A percentile compares a stretch with the other conserved stretches of the same genome.
Conservation (phyloP, 1,140 invertebrate species). For the Mylabris phalerata region DNA sequence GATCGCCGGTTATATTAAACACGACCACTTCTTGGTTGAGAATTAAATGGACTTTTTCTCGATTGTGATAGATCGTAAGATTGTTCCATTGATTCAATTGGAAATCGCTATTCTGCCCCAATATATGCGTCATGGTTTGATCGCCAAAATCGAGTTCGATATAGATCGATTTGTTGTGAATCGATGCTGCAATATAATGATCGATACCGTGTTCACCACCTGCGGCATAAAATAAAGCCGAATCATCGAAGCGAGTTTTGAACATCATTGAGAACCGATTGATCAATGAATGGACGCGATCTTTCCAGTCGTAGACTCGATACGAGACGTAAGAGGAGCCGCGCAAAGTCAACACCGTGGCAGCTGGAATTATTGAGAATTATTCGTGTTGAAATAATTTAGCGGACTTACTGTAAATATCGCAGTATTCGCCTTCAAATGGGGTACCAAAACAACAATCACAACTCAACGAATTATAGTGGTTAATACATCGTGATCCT, state of each 20-base stretch:
- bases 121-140: conserved; percentile 57
- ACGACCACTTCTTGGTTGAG: conserved; percentile 63
- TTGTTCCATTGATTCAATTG: conserved; percentile 82
- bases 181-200: conserved; percentile 76
- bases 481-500: conserved; percentile 79
- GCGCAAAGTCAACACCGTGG: conserved; percentile 76
- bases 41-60: conserved; percentile 61
- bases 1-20: conserved; percentile 63
- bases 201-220: conserved; percentile 70
- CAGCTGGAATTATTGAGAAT: conserved; percentile 53
- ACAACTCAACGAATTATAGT: conserved; percentile 77
- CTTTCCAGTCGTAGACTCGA: conserved; percentile 87
- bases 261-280: conserved; percentile 83
- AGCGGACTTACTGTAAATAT: conserved; percentile 72
- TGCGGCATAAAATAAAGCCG: conserved; percentile 78
- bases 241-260: conserved; percentile 81
- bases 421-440: conserved; percentile 84
- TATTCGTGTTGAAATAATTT: not conserved
- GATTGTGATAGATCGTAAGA: conserved; percentile 75
- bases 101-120: conserved; percentile 58
- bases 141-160: conserved; percentile 80
- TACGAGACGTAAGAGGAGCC: conserved; percentile 91
- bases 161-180: conserved; percentile 69
- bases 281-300: conserved; percentile 77
- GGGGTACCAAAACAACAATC: conserved; percentile 89